phyloP scores from a whole-genome alignment of 2,888 invertebrate species.

The Drosophila paucipuncta region DNA sequence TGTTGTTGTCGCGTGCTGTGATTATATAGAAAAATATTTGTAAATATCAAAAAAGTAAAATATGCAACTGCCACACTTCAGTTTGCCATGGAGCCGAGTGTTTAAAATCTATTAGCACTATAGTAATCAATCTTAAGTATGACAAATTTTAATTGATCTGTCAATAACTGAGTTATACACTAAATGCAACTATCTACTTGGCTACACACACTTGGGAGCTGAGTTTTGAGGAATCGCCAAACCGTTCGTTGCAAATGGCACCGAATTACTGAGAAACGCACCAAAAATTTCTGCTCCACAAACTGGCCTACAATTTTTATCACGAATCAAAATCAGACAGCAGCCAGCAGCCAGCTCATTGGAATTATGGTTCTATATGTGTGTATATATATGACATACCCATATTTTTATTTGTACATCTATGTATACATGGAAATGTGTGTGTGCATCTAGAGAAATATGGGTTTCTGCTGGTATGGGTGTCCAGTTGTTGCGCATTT shows the following conservation, averaged over 20 bases:
- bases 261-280: constrained; percentile 82
- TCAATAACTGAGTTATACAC: not conserved
- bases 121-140: not conserved
- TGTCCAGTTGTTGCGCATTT: constrained; percentile 75
- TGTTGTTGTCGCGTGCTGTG: constrained; percentile 43
- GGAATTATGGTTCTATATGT: constrained; percentile 65
- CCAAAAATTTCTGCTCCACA: constrained; percentile 80
- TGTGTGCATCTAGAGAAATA: constrained; percentile 19
- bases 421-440: constrained; percentile 12
- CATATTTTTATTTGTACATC: constrained; percentile 22
- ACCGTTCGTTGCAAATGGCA: constrained; percentile 84
- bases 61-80: no score
- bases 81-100: not conserved
- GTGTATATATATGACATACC: constrained; percentile 24
- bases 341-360: constrained; percentile 52
- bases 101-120: not conserved
- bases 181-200: not conserved
- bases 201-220: constrained; percentile 48
- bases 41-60: constrained; percentile 25
- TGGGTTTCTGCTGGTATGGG: constrained; percentile 40
- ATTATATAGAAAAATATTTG: constrained; percentile 36
- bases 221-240: constrained; percentile 59
- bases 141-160: not conserved
- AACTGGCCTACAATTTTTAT: constrained; percentile 56
- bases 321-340: constrained; percentile 57